Evolutionary conservation across 2,888 invertebrate genomes (phyloP).

Genomic region (Chrysolina americana): DNA sequence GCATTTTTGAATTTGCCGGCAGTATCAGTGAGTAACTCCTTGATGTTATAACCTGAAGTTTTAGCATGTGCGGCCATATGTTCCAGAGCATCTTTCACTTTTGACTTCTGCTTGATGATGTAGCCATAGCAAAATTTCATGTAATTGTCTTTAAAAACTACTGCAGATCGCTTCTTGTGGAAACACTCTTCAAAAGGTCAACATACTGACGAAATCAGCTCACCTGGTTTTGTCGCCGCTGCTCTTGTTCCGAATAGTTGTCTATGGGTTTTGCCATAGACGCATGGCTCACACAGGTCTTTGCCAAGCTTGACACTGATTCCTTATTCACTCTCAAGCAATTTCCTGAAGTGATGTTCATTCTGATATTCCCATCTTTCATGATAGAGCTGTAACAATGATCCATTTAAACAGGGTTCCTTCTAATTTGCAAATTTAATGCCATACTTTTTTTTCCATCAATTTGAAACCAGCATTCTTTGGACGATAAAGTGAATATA

Average conservation of each 20-base stretch:
- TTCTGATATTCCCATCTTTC: slow-evolving; percentile 62
- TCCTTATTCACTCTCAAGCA: slow-evolving; percentile 54
- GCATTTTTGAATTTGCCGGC: slow-evolving; percentile 58
- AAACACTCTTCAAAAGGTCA: slow-evolving; percentile 50
- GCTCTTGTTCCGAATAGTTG: slow-evolving; percentile 53
- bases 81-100: slow-evolving; percentile 50
- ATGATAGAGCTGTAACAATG: slow-evolving; percentile 48
- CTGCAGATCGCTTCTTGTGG: slow-evolving; percentile 26
- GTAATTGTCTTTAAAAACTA: slow-evolving; percentile 25
- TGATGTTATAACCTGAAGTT: slow-evolving; percentile 53
- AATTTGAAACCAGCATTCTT: slow-evolving; percentile 48
- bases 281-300: slow-evolving; percentile 10
- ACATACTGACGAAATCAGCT: slow-evolving; percentile 56
- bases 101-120: slow-evolving; percentile 52
- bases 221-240: slow-evolving; percentile 50
- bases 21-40: slow-evolving; percentile 59
- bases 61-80: slow-evolving; percentile 52
- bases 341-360: slow-evolving; percentile 57
- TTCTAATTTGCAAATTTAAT: no score
- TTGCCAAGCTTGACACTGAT: slow-evolving; percentile 48
- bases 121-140: slow-evolving; percentile 54
- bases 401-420: slow-evolving; percentile 42
- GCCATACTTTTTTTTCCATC: no score
- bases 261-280: slow-evolving; percentile 41
- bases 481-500: slow-evolving; percentile 47